Percentiles rank a stretch among this genome's conserved stretches.
Evolutionary conservation across 1,140 invertebrate species (phyloP).

Genomic region (Orchestia grillus): DNA sequence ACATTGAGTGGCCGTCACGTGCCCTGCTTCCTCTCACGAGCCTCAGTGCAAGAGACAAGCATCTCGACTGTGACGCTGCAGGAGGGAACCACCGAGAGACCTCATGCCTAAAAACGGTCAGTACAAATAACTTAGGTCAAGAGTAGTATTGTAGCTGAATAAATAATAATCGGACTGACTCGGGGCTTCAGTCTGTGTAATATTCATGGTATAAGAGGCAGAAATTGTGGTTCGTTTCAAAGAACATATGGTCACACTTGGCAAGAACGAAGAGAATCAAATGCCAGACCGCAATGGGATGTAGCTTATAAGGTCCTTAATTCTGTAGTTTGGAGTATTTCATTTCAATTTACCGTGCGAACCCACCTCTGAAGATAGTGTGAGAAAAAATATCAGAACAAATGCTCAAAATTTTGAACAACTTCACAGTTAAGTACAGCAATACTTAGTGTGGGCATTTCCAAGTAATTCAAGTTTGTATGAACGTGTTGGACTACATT

Average conservation of each 20-base stretch:
- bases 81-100: not conserved
- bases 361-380: not conserved
- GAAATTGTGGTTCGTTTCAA: not conserved
- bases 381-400: not conserved
- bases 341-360: not conserved
- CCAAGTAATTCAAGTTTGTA: not conserved
- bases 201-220: not conserved
- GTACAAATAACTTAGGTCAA: not conserved
- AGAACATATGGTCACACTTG: not conserved
- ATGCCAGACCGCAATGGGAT: not conserved
- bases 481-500: not conserved
- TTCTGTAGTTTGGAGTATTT: not conserved
- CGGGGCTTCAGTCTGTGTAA: not conserved
- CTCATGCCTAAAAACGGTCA: not conserved
- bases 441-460: not conserved
- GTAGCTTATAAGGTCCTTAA: not conserved
- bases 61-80: not conserved
- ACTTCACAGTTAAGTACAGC: not conserved
- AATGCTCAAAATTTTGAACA: not conserved
- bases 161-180: not conserved
- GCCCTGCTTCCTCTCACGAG: not conserved
- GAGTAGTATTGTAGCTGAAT: not conserved
- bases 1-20: not conserved
- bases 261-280: not conserved
- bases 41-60: too few relatives aligned